Percentiles rank a stretch among this genome's conserved stretches.
Conservation (phyloP, 2,797 vertebrate genomes). For the Balearica regulorum region DNA sequence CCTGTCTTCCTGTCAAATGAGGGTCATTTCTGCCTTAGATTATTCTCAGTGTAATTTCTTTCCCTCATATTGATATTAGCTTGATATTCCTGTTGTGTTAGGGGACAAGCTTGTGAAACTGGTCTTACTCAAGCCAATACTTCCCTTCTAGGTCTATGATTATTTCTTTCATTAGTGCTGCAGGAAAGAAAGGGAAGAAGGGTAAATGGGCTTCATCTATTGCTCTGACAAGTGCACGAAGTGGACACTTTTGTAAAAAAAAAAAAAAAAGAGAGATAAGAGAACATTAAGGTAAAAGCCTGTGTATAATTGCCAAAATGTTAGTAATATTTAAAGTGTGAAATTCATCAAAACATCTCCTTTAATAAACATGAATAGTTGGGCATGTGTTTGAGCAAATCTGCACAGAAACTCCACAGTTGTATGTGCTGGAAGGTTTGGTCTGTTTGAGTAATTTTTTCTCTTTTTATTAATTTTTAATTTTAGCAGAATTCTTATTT, state of each 20-base stretch:
- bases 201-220: not conserved
- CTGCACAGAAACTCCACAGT: not conserved
- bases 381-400: not conserved
- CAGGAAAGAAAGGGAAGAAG: not conserved
- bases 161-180: not conserved
- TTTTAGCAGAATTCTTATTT: not conserved
- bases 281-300: not conserved
- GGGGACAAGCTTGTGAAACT: not conserved
- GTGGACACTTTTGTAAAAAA: not conserved
- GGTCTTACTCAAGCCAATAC: not conserved
- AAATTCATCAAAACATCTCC: not conserved
- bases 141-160: not conserved
- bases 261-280: not conserved
- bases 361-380: not conserved
- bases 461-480: not conserved
- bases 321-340: not conserved
- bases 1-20: not conserved
- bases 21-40: not conserved
- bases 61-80: not conserved
- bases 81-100: not conserved
- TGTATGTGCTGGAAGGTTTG: not conserved
- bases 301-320: rapidly evolving
- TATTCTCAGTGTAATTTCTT: not conserved
- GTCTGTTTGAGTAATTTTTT: not conserved
- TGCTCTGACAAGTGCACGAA: not conserved